These are phyloP conservation scores for Orchestia grillus DNA, from an alignment of 1,140 invertebrate species.

Conservation along the genomic window DNA sequence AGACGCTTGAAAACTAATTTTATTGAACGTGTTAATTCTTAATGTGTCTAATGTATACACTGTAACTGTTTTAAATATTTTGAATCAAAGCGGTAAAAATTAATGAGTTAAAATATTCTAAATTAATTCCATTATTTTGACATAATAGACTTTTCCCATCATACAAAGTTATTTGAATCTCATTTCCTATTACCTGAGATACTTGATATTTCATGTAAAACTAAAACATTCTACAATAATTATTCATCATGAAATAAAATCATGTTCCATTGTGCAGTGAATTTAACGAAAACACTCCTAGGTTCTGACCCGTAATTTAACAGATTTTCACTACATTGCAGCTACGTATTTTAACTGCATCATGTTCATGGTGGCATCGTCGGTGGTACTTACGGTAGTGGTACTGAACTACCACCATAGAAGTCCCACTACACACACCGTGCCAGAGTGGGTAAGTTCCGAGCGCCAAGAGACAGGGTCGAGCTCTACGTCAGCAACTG, in stretches of 20 bases:
- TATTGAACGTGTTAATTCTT: not conserved
- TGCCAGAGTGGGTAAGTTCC: slow-evolving; percentile 93
- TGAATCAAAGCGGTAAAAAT: not conserved
- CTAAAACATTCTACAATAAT: not conserved
- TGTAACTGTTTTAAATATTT: not conserved
- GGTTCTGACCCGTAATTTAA: not conserved
- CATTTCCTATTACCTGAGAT: not conserved
- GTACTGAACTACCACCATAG: slow-evolving; percentile 99
- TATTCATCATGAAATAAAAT: not conserved
- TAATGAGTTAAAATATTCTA: not conserved
- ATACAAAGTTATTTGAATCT: not conserved
- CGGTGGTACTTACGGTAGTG: slow-evolving; percentile 96
- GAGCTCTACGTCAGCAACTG: not conserved
- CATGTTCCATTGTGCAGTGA: not conserved
- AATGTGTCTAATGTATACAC: not conserved
- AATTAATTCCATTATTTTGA: not conserved
- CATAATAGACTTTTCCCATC: not conserved
- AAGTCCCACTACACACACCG: slow-evolving; percentile 95
- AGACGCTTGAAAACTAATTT: not conserved
- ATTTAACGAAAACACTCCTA: not conserved
- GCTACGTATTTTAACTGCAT: slow-evolving; percentile 99
- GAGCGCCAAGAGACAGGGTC: slow-evolving; percentile 11
- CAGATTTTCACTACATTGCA: slow-evolving; percentile 71
- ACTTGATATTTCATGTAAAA: not conserved
- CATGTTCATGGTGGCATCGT: slow-evolving; percentile 99